Percentiles rank a stretch among this genome's conserved stretches.
These are phyloP conservation scores for Megamerina dolium DNA, from an alignment of 2,888 invertebrate species.

Conservation along the genomic window DNA sequence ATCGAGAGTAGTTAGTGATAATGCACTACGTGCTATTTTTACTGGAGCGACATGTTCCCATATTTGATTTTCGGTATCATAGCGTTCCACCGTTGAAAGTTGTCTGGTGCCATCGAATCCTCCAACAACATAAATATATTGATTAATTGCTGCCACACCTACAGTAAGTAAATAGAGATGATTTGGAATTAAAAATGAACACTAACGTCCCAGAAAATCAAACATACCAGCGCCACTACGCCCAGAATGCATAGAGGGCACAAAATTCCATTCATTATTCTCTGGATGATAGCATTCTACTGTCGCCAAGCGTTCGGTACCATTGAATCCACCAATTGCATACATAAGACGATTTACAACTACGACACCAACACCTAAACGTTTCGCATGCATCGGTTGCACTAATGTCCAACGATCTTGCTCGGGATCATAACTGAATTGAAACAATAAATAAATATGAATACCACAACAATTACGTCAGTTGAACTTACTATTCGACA, in stretches of 20 bases:
- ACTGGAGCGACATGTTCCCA: constrained; percentile 77
- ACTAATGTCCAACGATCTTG: constrained; percentile 74
- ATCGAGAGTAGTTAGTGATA: constrained; percentile 80
- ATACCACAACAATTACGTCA: no score
- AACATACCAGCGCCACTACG: constrained; percentile 77
- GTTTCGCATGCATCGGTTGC: constrained; percentile 67
- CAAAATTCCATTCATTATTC: constrained; percentile 79
- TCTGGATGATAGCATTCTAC: constrained; percentile 93
- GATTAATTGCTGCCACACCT: constrained; percentile 79
- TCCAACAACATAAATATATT: constrained; percentile 87
- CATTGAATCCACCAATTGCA: constrained; percentile 88
- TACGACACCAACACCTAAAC: constrained; percentile 75
- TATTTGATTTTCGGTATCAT: constrained; percentile 72
- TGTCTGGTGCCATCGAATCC: constrained; percentile 87
- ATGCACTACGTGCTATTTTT: constrained; percentile 75
- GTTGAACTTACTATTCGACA: constrained; percentile 76
- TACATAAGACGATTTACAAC: constrained; percentile 72
- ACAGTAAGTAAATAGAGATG: constrained; percentile 18
- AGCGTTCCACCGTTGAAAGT: constrained; percentile 77
- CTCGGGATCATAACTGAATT: constrained; percentile 76
- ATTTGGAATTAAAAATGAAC: no score
- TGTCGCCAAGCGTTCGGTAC: constrained; percentile 65
- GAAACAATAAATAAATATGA: not conserved
- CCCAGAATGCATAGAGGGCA: constrained; percentile 69
- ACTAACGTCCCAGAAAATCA: no score